Percentiles rank a stretch among this genome's conserved stretches.
Conservation (phyloP, 2,797 vertebrate species). For the Cirrhinus mrigala region DNA sequence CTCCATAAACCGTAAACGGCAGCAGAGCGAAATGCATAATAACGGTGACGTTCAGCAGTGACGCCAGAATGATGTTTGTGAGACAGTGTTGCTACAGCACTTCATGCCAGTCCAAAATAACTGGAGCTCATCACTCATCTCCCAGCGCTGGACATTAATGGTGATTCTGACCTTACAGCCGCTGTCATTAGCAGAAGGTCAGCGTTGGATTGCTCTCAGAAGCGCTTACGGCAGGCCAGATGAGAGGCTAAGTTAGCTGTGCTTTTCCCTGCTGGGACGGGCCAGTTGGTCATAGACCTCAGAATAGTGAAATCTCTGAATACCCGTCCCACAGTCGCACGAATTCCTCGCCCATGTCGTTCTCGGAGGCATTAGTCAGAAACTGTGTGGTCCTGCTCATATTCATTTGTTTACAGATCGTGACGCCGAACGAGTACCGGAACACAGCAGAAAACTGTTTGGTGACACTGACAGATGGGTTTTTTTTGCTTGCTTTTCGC, state of each 20-base stretch:
- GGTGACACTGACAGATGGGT: not conserved
- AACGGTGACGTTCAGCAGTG: not conserved
- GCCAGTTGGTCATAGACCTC: slow-evolving; percentile 30
- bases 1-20: not conserved
- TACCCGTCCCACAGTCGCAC: slow-evolving; percentile 19
- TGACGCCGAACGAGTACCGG: slow-evolving; percentile 25
- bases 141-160: not conserved
- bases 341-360: slow-evolving; percentile 17
- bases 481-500: not conserved
- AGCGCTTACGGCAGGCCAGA: not conserved
- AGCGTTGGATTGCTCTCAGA: not conserved
- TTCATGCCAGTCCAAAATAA: slow-evolving; percentile 15
- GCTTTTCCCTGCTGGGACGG: slow-evolving; percentile 17
- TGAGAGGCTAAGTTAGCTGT: slow-evolving; percentile 27
- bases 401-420: slow-evolving; percentile 56
- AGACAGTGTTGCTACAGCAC: slow-evolving; percentile 27
- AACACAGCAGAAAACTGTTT: not conserved
- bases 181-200: slow-evolving; percentile 4
- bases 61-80: not conserved
- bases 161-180: slow-evolving; percentile 1
- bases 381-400: slow-evolving; percentile 55
- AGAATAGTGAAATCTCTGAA: slow-evolving; percentile 29
- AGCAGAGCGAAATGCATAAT: not conserved
- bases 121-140: not conserved
- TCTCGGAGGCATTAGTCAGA: slow-evolving; percentile 45